These are phyloP conservation scores for Spea multiplicata DNA, from an alignment of 2,113 vertebrate genomes.

Conservation along the genomic window DNA sequence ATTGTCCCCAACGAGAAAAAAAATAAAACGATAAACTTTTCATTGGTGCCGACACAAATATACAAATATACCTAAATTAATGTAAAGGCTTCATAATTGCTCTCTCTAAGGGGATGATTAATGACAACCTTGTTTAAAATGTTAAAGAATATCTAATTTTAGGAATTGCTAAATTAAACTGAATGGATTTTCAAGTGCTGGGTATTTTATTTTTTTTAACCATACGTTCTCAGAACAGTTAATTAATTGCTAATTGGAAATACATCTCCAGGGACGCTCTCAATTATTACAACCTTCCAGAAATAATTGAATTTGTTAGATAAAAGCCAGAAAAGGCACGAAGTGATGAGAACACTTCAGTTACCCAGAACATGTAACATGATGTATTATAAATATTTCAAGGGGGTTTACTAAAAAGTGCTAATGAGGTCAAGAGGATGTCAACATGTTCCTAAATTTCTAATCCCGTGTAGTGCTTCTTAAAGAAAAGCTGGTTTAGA, in stretches of 20 bases:
- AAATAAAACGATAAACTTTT: too few species aligned
- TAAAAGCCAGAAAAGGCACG: constrained; percentile 9
- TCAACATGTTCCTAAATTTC: too few species aligned
- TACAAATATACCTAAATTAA: too few species aligned
- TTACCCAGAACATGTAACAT: not conserved
- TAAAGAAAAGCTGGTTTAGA: too few species aligned
- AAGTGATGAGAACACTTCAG: not conserved
- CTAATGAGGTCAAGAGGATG: not conserved
- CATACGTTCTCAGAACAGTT: constrained; percentile 13
- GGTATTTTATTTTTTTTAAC: constrained; percentile 8
- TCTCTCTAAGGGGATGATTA: not conserved
- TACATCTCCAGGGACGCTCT: constrained; percentile 5
- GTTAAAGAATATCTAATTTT: constrained; percentile 12
- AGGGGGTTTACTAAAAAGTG: not conserved
- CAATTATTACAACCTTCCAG: constrained; percentile 27
- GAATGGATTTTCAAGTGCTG: constrained; percentile 13
- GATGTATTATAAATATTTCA: not conserved
- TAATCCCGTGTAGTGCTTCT: too few species aligned
- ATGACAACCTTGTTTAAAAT: constrained; percentile 3
- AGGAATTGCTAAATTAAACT: not conserved
- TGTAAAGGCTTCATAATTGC: too few species aligned
- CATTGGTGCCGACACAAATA: too few species aligned
- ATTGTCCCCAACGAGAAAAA: too few species aligned
- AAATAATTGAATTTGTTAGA: constrained; percentile 35
- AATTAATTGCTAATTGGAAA: constrained; percentile 39